A percentile compares a stretch with the other conserved stretches of the same genome.
Conservation (phyloP, 1,140 invertebrate genomes). For the Bombus turneri region DNA sequence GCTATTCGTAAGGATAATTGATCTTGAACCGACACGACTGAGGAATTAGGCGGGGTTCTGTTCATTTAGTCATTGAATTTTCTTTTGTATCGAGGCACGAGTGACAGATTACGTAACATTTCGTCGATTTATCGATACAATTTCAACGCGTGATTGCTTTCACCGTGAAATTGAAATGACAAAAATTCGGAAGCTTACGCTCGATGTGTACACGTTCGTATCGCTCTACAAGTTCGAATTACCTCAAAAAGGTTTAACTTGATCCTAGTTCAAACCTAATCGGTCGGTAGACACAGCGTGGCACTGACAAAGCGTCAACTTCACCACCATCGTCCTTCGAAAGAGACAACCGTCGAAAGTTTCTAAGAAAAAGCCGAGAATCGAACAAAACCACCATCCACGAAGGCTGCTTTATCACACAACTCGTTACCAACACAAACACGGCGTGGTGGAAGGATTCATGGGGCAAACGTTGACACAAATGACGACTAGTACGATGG, state of each 20-base stretch:
- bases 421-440: conserved; percentile 35
- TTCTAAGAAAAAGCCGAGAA: not conserved
- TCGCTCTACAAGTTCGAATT: not conserved
- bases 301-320: no score
- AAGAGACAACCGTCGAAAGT: not conserved
- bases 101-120: no score
- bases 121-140: no score
- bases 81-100: no score
- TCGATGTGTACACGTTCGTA: no score
- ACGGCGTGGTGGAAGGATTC: conserved; percentile 53
- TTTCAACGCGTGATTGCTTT: not conserved
- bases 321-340: not conserved
- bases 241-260: not conserved
- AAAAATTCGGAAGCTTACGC: no score
- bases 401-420: conserved; percentile 19
- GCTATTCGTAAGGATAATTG: not conserved
- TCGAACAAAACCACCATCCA: not conserved
- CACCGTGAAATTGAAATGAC: not conserved
- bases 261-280: not conserved
- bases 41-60: conserved; percentile 2
- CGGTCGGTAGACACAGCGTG: no score
- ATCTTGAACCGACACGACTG: not conserved
- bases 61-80: not conserved
- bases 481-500: conserved; percentile 80
- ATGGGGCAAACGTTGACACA: conserved; percentile 71